A percentile compares a stretch with the other conserved stretches of the same genome.
phyloP scores from a whole-genome alignment of 2,888 invertebrate genomes.

The Brenthis daphne region DNA sequence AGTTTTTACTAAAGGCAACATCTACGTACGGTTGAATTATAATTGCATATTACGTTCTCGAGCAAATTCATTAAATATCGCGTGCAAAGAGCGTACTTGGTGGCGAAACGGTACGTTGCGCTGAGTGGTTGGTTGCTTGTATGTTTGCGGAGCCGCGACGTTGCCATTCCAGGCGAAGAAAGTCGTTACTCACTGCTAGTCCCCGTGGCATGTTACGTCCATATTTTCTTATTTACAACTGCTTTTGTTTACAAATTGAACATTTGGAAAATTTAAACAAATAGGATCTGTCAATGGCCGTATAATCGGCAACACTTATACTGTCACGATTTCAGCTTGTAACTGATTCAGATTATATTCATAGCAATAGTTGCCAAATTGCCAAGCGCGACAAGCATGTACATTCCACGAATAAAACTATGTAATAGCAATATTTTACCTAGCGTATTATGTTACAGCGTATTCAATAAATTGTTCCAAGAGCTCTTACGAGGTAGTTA shows the following conservation, averaged over 20 bases:
- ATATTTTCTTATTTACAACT: not conserved
- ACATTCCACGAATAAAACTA: constrained; percentile 29
- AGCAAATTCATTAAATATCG: constrained; percentile 45
- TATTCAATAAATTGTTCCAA: constrained; percentile 10
- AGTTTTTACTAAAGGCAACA: constrained; percentile 25
- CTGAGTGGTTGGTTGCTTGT: constrained; percentile 47
- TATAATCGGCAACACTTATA: not conserved
- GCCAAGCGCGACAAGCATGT: constrained; percentile 28
- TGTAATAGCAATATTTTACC: constrained; percentile 17
- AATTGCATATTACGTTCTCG: constrained; percentile 42
- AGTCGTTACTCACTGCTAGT: constrained; percentile 64
- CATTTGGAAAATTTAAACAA: constrained; percentile 14
- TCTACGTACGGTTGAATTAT: constrained; percentile 34
- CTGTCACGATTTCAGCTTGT: constrained; percentile 16
- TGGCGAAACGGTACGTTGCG: constrained; percentile 66
- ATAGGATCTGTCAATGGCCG: not conserved
- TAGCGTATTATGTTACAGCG: constrained; percentile 24
- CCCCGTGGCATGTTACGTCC: constrained; percentile 23
- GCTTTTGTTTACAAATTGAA: not conserved
- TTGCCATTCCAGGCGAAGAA: constrained; percentile 77
- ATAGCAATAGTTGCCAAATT: constrained; percentile 31
- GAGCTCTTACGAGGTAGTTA: constrained; percentile 3
- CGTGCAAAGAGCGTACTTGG: constrained; percentile 42
- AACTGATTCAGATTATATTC: constrained; percentile 31
- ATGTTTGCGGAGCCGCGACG: constrained; percentile 55